These are phyloP conservation scores for Camponotus floridanus DNA, from an alignment of 1,140 invertebrate species.

Conservation along the genomic window DNA sequence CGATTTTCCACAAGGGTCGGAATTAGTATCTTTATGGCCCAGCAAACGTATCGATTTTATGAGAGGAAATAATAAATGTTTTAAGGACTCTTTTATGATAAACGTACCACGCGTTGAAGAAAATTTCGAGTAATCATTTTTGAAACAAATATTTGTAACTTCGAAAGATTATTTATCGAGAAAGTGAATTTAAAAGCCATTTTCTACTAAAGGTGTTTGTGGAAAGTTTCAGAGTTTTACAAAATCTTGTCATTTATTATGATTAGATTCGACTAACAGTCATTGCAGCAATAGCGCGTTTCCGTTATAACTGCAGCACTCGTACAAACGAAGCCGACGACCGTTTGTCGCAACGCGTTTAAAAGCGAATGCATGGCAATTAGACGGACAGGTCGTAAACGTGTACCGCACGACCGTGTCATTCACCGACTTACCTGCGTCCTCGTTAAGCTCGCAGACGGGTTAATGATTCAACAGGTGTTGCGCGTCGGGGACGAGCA, in stretches of 20 bases:
- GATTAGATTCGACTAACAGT: background rate
- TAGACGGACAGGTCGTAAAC: slow-evolving; percentile 38
- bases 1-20: background rate
- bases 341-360: background rate
- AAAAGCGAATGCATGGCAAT: slow-evolving; percentile 49
- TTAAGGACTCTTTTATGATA: background rate
- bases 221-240: background rate
- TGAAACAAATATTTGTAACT: background rate
- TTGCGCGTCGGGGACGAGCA: slow-evolving; percentile 69
- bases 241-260: background rate
- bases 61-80: background rate
- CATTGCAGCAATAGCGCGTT: background rate
- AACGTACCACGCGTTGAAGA: background rate
- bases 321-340: background rate
- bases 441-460: slow-evolving; percentile 74
- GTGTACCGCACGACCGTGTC: slow-evolving; percentile 58
- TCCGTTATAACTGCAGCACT: background rate
- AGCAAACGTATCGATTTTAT: background rate
- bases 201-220: background rate
- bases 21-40: background rate
- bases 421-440: slow-evolving; percentile 75
- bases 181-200: background rate
- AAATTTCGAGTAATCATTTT: background rate
- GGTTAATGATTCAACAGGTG: slow-evolving; percentile 78
- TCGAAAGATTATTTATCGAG: background rate